These are phyloP conservation scores for Diaprepes abbreviatus DNA, from an alignment of 2,888 invertebrate genomes.

Conservation along the genomic window DNA sequence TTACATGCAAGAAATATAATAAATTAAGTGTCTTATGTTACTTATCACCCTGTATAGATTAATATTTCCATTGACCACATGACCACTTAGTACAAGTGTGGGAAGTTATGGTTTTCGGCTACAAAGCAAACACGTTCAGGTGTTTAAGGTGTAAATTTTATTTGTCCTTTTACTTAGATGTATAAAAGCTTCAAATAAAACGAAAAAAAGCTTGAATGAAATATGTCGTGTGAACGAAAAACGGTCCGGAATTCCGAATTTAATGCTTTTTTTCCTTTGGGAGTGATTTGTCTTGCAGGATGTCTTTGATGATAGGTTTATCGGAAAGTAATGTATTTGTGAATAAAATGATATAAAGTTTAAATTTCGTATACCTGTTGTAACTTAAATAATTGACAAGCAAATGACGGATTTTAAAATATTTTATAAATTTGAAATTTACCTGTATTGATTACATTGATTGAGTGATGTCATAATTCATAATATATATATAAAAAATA, in stretches of 20 bases:
- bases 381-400: too few relatives aligned
- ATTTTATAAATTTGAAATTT: too few relatives aligned
- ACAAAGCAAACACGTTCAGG: slow-evolving; percentile 43
- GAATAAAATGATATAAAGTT: neutral
- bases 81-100: slow-evolving; percentile 24
- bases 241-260: slow-evolving; percentile 25
- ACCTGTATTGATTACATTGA: too few relatives aligned
- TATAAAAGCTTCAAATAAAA: slow-evolving; percentile 35
- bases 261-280: slow-evolving; percentile 28
- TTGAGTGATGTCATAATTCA: too few relatives aligned
- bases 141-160: slow-evolving; percentile 42
- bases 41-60: neutral
- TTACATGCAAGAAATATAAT: too few relatives aligned
- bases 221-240: slow-evolving; percentile 45
- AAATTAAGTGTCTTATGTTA: too few relatives aligned
- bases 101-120: slow-evolving; percentile 29
- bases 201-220: slow-evolving; percentile 39
- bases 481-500: too few relatives aligned
- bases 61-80: slow-evolving; percentile 7
- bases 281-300: slow-evolving; percentile 29
- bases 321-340: neutral
- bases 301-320: slow-evolving; percentile 18
- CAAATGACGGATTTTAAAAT: too few relatives aligned
- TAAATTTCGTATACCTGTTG: neutral
- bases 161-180: slow-evolving; percentile 43